Evolutionary conservation across 1,140 invertebrate species (phyloP), one percentile per base, ranked within the genome.

Genomic region (Trachelipus rathkii): DNA sequence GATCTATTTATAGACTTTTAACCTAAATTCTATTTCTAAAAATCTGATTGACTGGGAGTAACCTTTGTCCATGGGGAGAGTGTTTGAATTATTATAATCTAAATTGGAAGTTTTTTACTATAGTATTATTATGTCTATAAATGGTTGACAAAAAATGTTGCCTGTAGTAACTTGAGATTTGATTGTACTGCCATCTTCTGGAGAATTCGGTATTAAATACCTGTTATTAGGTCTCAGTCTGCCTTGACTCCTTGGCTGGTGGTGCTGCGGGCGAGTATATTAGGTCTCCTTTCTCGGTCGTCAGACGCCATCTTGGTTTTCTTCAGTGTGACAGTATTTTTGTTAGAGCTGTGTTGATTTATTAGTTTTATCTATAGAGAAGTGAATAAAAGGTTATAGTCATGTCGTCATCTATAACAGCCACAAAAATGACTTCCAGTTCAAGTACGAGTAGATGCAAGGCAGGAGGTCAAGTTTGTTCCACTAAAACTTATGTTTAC

Each of bases 401-500:
- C 11, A 60, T 15, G 11, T 10, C 66, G 15, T 44, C 23, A 21
- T 75, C 73, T 1, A 33, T 44, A 2, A 10, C 44, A 24, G 44
- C 72, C n/a, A 60, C 50, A 60, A 60, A 60, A 19, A 60, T 60
- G 50, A 67, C 73, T 21, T 33, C 60, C 2, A 43, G 60, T 3
- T 21, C 46, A 2, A 44, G 24, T 19, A 80, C 78, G 60, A 79
- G 92, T 85, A 89, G 92, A 83, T 93, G 92, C 87, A 60, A 8
- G 46, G 46, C 46, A 60, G 50, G 50, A 60, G 50, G 11, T 60
- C 50, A 60, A 8, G 19, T 13, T 19, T 60, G 50, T 19, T 89
- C 90, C 82, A 93, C 92, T 84, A 95, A 94, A 87, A 83, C 84
- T 43, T 95, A 95, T 88, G 90, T 91, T 82, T 96, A 95, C 88